These are phyloP conservation scores for Scophthalmus maximus DNA, from an alignment of 2,113 vertebrate species.

Conservation along the genomic window DNA sequence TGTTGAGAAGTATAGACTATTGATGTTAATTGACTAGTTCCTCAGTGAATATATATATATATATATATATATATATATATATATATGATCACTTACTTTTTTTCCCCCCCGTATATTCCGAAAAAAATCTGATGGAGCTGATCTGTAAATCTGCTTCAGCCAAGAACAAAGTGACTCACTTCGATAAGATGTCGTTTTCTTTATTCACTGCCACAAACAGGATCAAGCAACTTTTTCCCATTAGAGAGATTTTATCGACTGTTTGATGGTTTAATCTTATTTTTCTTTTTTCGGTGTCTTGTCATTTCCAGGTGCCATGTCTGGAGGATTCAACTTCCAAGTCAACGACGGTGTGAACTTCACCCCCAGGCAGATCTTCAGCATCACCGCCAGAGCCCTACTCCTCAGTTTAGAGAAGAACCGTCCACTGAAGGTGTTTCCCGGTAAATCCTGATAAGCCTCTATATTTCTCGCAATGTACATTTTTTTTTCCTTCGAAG, in stretches of 20 bases:
- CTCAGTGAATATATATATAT: no score
- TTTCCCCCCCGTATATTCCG: conserved; percentile 4
- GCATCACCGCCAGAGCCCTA: conserved; percentile 85
- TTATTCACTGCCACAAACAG: background rate
- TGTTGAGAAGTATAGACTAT: background rate
- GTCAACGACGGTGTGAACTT: conserved; percentile 93
- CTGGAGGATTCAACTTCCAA: conserved; percentile 93
- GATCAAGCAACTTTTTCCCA: background rate
- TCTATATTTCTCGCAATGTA: no score
- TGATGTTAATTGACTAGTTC: background rate
- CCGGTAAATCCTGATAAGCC: conserved; percentile 81
- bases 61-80: no score
- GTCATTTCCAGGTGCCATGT: conserved; percentile 84
- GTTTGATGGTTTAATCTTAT: background rate
- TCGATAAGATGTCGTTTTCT: background rate
- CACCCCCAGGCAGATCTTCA: conserved; percentile 89
- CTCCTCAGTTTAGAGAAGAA: conserved; percentile 87
- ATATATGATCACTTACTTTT: conserved; percentile 6
- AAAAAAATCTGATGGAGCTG: no score
- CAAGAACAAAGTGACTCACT: conserved; percentile 10
- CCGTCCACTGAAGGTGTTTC: conserved; percentile 86
- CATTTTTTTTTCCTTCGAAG: no score
- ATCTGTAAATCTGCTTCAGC: background rate
- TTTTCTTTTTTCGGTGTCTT: background rate
- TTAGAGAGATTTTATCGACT: background rate